Conservation (phyloP, 2,797 vertebrate species). For the Monodelphis domestica region DNA sequence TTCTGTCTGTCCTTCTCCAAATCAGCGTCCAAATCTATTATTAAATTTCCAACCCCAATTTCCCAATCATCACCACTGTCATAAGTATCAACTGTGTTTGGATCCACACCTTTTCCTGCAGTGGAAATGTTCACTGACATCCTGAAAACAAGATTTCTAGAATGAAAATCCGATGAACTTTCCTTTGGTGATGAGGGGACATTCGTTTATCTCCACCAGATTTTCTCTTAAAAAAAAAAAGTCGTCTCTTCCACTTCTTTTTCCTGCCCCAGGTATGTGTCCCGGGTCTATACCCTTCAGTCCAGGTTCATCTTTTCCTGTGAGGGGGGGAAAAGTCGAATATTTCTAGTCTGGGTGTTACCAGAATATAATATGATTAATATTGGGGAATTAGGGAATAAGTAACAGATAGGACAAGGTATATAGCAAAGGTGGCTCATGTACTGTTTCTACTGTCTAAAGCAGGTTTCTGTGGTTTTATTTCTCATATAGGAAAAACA, state of each 20-base stretch:
- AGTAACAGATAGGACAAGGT: slow-evolving; percentile 58
- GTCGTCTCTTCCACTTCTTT: slow-evolving; percentile 83
- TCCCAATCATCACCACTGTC: slow-evolving; percentile 94
- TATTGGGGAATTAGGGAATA: slow-evolving; percentile 75
- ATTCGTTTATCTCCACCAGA: slow-evolving; percentile 89
- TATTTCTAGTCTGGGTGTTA: slow-evolving; percentile 84
- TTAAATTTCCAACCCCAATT: slow-evolving; percentile 93
- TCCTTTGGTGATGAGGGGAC: slow-evolving; percentile 89
- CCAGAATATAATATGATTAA: slow-evolving; percentile 79
- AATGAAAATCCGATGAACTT: slow-evolving; percentile 91
- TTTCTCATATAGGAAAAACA: slow-evolving; percentile 68
- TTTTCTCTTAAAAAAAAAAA: slow-evolving; percentile 78
- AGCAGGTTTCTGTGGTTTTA: slow-evolving; percentile 55
- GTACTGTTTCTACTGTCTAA: slow-evolving; percentile 69
- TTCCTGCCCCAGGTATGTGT: slow-evolving; percentile 83
- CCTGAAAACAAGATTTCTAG: slow-evolving; percentile 90
- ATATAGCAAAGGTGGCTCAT: slow-evolving; percentile 59
- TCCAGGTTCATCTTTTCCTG: slow-evolving; percentile 86
- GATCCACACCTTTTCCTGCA: slow-evolving; percentile 90
- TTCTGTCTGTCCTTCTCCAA: slow-evolving; percentile 95
- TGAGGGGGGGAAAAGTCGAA: slow-evolving; percentile 84
- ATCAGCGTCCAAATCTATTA: slow-evolving; percentile 96
- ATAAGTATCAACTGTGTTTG: slow-evolving; percentile 90
- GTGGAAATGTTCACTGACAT: slow-evolving; percentile 93
- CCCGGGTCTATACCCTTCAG: slow-evolving; percentile 82